Evolutionary conservation across 2,888 invertebrate species (phyloP), one percentile per base, ranked within the genome.

Genomic region (Callosobruchus maculatus): DNA sequence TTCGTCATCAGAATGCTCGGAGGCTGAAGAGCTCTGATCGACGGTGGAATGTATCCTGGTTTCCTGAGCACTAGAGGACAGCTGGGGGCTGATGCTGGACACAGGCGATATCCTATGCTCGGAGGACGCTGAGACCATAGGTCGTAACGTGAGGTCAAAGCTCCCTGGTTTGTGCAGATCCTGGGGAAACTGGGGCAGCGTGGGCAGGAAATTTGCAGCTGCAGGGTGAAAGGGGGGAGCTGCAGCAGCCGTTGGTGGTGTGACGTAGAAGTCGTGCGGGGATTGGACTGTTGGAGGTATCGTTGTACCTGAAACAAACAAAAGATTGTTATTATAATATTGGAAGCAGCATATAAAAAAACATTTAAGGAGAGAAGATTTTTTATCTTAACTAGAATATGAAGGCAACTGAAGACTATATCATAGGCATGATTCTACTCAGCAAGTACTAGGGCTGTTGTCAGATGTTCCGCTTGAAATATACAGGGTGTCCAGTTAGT

Each of bases 1-100:
- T 82, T 93, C 93, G 75, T 93, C 93, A 20, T 93, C 93, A 1
- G 78, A 92, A 74, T 93, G 92, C 0, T 92, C 92, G 3, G 91
- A 88, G 76, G 89, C 89, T 13, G 49, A 49, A 0, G 90, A 90
- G 31, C 78, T 77, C 26, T 90, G 89, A 67, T 91, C 91, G 76
- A 90, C 89, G 18, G 91, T 90, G 18, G 92, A 93, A 83, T 91
- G 91, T 21, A 90, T 90, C 84, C 91, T 89, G 18, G 77, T 78
- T 82, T 89, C 86, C 74, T 89, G 89, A 0, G 89, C 89, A n/a
- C 80, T 88, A 87, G 74, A 74, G 9, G 77, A 74, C 3, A 73
- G 71, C 71, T 89, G 87, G 0, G 90, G 90, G 78, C 90, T 90
- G 78, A 89, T 89, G 77, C 89, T 90, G 74, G 90, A 90, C 0